phyloP scores from a whole-genome alignment of 2,888 invertebrate species.

The Mimas tiliae region DNA sequence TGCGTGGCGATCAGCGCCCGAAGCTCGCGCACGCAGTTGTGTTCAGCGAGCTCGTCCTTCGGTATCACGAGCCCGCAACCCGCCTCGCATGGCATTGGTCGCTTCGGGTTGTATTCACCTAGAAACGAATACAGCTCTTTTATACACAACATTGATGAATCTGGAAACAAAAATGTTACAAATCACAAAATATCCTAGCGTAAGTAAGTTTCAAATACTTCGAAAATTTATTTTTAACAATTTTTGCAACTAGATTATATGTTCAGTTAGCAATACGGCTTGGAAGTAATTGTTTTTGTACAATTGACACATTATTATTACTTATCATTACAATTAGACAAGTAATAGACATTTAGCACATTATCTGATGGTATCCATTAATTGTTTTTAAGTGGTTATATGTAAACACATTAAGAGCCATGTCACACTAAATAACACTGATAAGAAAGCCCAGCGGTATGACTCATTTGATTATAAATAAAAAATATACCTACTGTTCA shows the following conservation, averaged over 20 bases:
- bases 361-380: conserved; percentile 2
- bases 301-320: neutral
- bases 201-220: neutral
- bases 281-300: neutral
- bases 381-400: conserved; percentile 12
- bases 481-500: neutral
- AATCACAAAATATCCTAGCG: neutral
- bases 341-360: neutral
- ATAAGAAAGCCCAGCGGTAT: neutral
- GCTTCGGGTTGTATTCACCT: conserved; percentile 92
- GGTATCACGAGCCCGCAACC: conserved; percentile 98
- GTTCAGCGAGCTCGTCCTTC: conserved; percentile 96
- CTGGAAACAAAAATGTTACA: neutral
- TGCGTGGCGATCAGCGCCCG: conserved; percentile 93
- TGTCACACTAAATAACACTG: neutral
- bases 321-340: conserved; percentile 8
- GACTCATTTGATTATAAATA: neutral
- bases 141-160: neutral
- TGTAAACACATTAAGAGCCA: neutral
- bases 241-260: neutral
- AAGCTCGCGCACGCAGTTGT: conserved; percentile 96
- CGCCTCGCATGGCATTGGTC: conserved; percentile 96
- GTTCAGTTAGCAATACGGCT: neutral
- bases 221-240: too few species aligned
- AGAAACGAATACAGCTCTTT: conserved; percentile 30